Conservation (phyloP, 1,140 invertebrate genomes). For the Calycopis cecrops region DNA sequence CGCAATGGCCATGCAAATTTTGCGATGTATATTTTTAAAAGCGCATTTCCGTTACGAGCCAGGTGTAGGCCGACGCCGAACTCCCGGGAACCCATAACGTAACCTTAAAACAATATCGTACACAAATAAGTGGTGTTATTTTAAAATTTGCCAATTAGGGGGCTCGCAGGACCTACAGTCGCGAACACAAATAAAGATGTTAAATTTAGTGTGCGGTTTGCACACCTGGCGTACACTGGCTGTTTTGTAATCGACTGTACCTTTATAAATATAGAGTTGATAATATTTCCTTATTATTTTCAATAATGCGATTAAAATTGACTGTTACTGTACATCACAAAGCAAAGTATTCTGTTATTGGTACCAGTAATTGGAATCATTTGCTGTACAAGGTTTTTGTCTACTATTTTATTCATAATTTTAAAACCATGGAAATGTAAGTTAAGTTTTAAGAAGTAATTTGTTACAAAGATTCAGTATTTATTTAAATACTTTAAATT, state of each 20-base stretch:
- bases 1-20: background rate
- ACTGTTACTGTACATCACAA: too few species aligned
- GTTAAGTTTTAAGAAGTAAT: too few species aligned
- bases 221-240: conserved; percentile 55
- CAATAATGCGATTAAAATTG: too few species aligned
- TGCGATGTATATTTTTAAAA: conserved; percentile 8
- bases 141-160: conserved; percentile 50
- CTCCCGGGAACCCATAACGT: conserved; percentile 10
- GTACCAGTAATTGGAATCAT: too few species aligned
- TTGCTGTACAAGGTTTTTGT: too few species aligned
- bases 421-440: too few species aligned
- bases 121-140: conserved; percentile 42
- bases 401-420: too few species aligned
- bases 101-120: conserved; percentile 26
- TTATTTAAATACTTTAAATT: too few species aligned
- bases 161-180: conserved; percentile 48
- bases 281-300: background rate
- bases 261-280: conserved; percentile 37
- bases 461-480: too few species aligned
- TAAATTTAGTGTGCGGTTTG: conserved; percentile 63
- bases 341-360: too few species aligned
- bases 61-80: conserved; percentile 21
- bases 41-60: conserved; percentile 18
- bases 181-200: conserved; percentile 61
- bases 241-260: conserved; percentile 50